A percentile compares a stretch with the other conserved stretches of the same genome.
Evolutionary conservation across 2,113 vertebrate species (phyloP).

Genomic region (Canis aureus): DNA sequence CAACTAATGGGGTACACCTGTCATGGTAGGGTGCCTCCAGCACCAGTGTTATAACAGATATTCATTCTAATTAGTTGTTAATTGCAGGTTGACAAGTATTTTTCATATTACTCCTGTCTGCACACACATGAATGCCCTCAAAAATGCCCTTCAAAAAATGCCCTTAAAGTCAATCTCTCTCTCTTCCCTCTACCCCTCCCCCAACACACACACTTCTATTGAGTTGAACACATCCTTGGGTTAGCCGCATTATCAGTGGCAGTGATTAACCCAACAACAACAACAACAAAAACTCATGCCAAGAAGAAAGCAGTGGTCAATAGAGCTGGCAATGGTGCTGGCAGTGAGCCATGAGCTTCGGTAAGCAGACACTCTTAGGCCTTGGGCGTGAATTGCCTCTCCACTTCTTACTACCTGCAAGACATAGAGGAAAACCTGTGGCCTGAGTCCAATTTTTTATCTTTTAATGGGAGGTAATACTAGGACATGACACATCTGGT

Average conservation of each 20-base stretch:
- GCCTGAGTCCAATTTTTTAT: background rate
- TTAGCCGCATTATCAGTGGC: background rate
- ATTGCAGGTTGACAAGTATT: background rate
- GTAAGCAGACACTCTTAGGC: background rate
- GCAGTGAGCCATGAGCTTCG: background rate
- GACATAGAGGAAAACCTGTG: background rate
- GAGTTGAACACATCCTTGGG: background rate
- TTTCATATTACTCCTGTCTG: background rate
- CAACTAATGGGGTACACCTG: background rate
- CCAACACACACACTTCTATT: background rate
- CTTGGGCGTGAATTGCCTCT: background rate
- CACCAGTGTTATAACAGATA: background rate
- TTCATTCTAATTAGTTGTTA: background rate
- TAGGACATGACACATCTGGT: background rate
- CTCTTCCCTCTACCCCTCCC: background rate
- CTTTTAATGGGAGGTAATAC: background rate
- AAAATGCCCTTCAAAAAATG: background rate
- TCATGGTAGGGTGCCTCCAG: background rate
- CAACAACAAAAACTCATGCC: background rate
- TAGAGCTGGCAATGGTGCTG: rapidly evolving
- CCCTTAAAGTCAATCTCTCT: background rate
- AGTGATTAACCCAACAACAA: background rate
- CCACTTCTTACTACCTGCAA: background rate
- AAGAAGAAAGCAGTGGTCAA: background rate
- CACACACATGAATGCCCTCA: background rate